These are phyloP conservation scores for Corydoras maculifer DNA, from an alignment of 2,113 vertebrate genomes.

Conservation along the genomic window DNA sequence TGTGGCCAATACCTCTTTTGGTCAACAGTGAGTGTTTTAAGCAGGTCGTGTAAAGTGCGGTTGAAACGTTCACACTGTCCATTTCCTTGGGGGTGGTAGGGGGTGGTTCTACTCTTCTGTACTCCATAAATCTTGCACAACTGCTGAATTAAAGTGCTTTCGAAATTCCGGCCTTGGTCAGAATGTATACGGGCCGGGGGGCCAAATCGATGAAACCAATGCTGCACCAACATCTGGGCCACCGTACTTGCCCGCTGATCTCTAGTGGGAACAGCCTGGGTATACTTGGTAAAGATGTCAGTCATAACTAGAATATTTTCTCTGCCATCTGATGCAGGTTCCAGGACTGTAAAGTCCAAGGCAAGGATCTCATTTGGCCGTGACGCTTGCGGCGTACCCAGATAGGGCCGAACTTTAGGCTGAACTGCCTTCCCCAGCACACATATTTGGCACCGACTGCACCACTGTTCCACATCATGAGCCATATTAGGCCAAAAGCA, in stretches of 20 bases:
- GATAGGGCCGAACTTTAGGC: neutral
- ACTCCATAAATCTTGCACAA: too few relatives aligned
- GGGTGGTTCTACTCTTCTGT: neutral
- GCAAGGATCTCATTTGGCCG: constrained; percentile 8
- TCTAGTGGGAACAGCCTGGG: too few relatives aligned
- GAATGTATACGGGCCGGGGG: neutral
- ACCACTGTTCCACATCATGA: neutral
- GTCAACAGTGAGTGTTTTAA: neutral
- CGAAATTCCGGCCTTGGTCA: too few relatives aligned
- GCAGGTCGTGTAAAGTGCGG: too few relatives aligned
- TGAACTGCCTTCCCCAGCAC: constrained; percentile 4
- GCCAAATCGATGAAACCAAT: neutral
- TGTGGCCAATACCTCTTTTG: neutral
- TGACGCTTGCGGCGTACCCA: neutral
- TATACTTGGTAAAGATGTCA: too few relatives aligned
- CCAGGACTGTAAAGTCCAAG: neutral
- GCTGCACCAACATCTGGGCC: too few relatives aligned
- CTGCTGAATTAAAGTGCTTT: too few relatives aligned
- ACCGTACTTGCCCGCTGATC: too few relatives aligned
- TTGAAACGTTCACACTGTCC: too few relatives aligned
- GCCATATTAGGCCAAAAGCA: constrained; percentile 3
- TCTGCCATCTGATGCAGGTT: constrained; percentile 10
- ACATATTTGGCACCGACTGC: constrained; percentile 6
- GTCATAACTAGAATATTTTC: neutral
- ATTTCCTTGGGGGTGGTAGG: too few relatives aligned